phyloP scores from a whole-genome alignment of 2,113 vertebrate genomes.

The Sciurus niger region DNA sequence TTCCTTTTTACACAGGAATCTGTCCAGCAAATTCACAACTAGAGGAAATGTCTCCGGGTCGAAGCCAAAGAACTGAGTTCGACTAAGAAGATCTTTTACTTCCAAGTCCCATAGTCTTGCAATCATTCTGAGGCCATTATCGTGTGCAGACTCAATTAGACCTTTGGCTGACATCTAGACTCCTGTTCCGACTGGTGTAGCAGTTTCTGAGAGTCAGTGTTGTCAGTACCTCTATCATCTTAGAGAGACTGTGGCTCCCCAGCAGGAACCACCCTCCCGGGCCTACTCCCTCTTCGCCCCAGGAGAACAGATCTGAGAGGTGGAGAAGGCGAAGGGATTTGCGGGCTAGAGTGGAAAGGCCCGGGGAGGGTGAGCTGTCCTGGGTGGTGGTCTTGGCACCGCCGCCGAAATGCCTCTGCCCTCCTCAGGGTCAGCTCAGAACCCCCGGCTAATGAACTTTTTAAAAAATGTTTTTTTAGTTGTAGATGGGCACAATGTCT shows the following conservation, averaged over 20 bases:
- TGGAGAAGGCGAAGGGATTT: slow-evolving; percentile 29
- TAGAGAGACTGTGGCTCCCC: slow-evolving; percentile 54
- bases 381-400: slow-evolving; percentile 48
- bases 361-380: slow-evolving; percentile 77
- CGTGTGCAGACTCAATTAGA: slow-evolving; percentile 93
- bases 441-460: neutral
- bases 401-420: neutral
- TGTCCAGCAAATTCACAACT: slow-evolving; percentile 94
- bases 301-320: slow-evolving; percentile 26
- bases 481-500: too few relatives aligned
- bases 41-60: slow-evolving; percentile 95
- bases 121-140: slow-evolving; percentile 96
- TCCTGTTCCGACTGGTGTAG: slow-evolving; percentile 93
- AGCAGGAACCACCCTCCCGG: slow-evolving; percentile 77
- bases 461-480: too few relatives aligned
- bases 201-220: slow-evolving; percentile 88
- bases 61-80: slow-evolving; percentile 97
- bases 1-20: slow-evolving; percentile 98
- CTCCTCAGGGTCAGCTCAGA: neutral
- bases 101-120: slow-evolving; percentile 94
- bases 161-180: slow-evolving; percentile 93
- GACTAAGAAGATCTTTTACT: slow-evolving; percentile 96
- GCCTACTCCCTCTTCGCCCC: slow-evolving; percentile 79
- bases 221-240: slow-evolving; percentile 95
- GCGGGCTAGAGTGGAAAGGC: slow-evolving; percentile 63